These are phyloP conservation scores for Campaea margaritaria DNA, from an alignment of 2,888 invertebrate species.

Conservation along the genomic window DNA sequence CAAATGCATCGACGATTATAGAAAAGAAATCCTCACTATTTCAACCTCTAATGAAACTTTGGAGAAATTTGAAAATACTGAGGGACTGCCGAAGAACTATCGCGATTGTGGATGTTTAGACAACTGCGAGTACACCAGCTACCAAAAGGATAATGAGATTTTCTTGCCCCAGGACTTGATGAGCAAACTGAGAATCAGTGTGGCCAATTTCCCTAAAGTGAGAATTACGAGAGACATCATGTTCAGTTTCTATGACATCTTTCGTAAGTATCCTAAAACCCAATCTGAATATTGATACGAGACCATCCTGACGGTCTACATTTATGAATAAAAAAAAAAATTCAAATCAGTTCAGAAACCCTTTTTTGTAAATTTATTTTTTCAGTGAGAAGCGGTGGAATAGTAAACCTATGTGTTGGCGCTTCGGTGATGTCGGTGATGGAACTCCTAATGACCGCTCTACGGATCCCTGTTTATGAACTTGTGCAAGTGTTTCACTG, in stretches of 20 bases:
- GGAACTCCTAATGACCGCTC: slow-evolving; percentile 60
- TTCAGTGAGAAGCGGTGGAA: slow-evolving; percentile 73
- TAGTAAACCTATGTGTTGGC: slow-evolving; percentile 73
- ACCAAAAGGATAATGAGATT: slow-evolving; percentile 63
- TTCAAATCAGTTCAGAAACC: too few species aligned
- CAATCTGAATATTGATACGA: background rate
- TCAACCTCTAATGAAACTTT: slow-evolving; percentile 57
- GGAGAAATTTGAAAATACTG: slow-evolving; percentile 43
- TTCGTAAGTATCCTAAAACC: slow-evolving; percentile 81
- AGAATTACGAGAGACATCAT: slow-evolving; percentile 88
- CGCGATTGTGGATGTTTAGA: slow-evolving; percentile 70
- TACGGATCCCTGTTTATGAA: slow-evolving; percentile 55
- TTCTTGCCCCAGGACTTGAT: slow-evolving; percentile 50
- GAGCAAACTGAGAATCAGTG: slow-evolving; percentile 73
- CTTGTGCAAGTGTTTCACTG: slow-evolving; percentile 44
- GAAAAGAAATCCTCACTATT: slow-evolving; percentile 64
- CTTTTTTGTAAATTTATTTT: too few species aligned
- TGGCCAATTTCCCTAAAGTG: slow-evolving; percentile 88
- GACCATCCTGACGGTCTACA: too few species aligned
- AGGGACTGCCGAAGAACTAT: slow-evolving; percentile 59
- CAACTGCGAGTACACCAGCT: slow-evolving; percentile 70
- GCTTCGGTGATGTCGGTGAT: slow-evolving; percentile 72
- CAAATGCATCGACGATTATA: slow-evolving; percentile 64
- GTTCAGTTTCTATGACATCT: slow-evolving; percentile 89
- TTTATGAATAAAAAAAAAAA: too few species aligned